Conservation (phyloP, 1,140 invertebrate species). For the Eupristina koningsbergeri region DNA sequence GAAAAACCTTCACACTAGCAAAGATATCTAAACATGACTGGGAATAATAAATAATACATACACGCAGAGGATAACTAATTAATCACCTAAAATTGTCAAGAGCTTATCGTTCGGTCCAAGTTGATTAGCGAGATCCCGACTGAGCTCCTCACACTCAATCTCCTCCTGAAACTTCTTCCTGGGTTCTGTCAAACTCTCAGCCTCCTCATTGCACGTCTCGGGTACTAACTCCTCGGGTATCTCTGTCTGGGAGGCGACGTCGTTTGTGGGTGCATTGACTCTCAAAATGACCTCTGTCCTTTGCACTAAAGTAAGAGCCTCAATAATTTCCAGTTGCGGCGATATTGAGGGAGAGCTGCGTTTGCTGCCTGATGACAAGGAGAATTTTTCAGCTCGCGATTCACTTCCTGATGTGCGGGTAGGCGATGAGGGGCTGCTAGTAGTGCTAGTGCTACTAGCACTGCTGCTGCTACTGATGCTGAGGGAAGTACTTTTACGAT, state of each 20-base stretch:
- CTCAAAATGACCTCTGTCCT: constrained; percentile 77
- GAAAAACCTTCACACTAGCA: too few relatives aligned
- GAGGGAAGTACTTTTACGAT: constrained; percentile 21
- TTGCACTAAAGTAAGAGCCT: constrained; percentile 74
- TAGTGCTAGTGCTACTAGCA: background rate
- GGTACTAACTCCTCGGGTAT: constrained; percentile 48
- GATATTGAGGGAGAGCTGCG: constrained; percentile 63
- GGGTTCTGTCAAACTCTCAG: constrained; percentile 59
- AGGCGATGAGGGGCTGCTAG: constrained; percentile 49
- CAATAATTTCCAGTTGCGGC: constrained; percentile 71
- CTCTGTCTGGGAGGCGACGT: constrained; percentile 79
- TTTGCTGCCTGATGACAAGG: constrained; percentile 57
- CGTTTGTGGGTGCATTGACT: constrained; percentile 76
- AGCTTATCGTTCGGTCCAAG: constrained; percentile 81
- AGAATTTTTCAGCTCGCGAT: constrained; percentile 62
- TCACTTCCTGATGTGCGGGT: constrained; percentile 57
- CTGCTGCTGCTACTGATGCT: constrained; percentile 29
- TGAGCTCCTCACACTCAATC: constrained; percentile 85
- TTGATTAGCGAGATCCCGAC: constrained; percentile 81
- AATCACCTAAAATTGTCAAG: constrained; percentile 80
- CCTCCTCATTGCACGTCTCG: background rate
- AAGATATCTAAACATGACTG: too few relatives aligned
- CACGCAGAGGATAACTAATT: background rate
- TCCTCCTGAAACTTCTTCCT: constrained; percentile 82
- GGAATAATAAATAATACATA: too few relatives aligned